Base-by-base conservation (phyloP, 2,888 invertebrate genomes). In the Brenthis ino region DNA sequence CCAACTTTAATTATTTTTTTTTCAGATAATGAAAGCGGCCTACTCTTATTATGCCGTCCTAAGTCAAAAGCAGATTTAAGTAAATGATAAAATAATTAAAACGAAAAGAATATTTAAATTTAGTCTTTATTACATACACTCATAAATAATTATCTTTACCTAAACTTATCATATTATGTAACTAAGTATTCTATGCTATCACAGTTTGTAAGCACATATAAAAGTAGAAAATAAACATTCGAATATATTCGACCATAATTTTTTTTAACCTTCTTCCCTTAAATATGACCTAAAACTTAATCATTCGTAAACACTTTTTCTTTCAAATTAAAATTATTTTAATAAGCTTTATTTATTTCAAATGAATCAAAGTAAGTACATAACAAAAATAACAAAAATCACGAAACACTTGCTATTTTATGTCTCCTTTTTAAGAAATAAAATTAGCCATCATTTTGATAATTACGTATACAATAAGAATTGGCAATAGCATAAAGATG, bases 21-120 rank as follows among this genome's bases (percentile, higher is more conserved):
- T 89, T 71, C 88, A 92, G 91, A 91, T 92, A 66, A 84, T 92
- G 84, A 89, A 89, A 78, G 89, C 89, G 3, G 89, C 88, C 1
- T 89, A 89, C 74, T 89, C 89, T 1, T 89, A 89, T 74, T 88
- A 89, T 61, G 89, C 88, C 2, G 87, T 88, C 0, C 74, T 88
- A 57, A 87, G 88, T 70, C 85, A 87, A 73, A 85, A 79, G 73
- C 82, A 85, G 76, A 77, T 74, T 33, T 79, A 65, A 37, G 5
- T n/a, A 75, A 69, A 64, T 13, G 57, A 57, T 82, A 79, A 13
- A 37, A 51, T 20, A 12, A 28, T 33, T 20, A 12, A 55, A 67
- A 54, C 43, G 54, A 70, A 28, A 28, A 64, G 33, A 50, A 51
- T 50, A 47, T 16, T 16, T 54, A 47, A n/a, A 8, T 48, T 70